Base-by-base conservation (phyloP, 1,140 invertebrate species). In the Formica exsecta region DNA sequence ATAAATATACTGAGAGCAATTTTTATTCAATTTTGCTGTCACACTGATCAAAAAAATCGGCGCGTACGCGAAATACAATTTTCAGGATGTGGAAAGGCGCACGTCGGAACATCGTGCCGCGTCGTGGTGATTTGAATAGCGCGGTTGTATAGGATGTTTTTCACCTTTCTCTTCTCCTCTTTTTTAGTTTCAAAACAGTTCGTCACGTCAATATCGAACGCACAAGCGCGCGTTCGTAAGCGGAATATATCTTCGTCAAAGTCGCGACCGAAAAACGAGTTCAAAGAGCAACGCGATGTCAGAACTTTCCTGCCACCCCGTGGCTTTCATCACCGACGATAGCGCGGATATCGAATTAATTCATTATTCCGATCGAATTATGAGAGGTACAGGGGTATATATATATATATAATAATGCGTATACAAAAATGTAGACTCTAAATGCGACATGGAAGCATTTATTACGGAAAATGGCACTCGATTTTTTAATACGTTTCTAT, bases 181-280 rank as follows among this genome's bases (percentile, higher is more conserved):
- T 83, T 73, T 83, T 74, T 61, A 59, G 70, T 62, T 74, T 61
- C 54, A 44, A 83, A 83, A 83, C 79, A 83, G 77, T 80, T 80
- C 65, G 65, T 80, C 64, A 70, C 77, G 77, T 83, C 79, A 83
- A 83, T 83, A 83, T 83, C 79, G 79, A 73, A 73, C 54, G 66
- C 66, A 71, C 51, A 22, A 41, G 54, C 79, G 79, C 66, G 65
- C 54, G 54, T 74, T 73, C 68, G 79, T 44, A 83, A 83, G 68
- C 79, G 54, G 68, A 83, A 83, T 83, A 83, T 83, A 83, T 83
- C 79, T 83, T 83, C 79, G 79, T 83, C 79, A 83, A 83, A 83
- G 79, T 83, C 79, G 68, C 38, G 25, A n/a, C 5, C 9, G 22
- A 81, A 83, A 83, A 83, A 32, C 38, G 38, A 54, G 19, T 19